These are phyloP conservation scores for Dissostichus mawsoni DNA, from an alignment of 2,113 vertebrate species.

Conservation along the genomic window DNA sequence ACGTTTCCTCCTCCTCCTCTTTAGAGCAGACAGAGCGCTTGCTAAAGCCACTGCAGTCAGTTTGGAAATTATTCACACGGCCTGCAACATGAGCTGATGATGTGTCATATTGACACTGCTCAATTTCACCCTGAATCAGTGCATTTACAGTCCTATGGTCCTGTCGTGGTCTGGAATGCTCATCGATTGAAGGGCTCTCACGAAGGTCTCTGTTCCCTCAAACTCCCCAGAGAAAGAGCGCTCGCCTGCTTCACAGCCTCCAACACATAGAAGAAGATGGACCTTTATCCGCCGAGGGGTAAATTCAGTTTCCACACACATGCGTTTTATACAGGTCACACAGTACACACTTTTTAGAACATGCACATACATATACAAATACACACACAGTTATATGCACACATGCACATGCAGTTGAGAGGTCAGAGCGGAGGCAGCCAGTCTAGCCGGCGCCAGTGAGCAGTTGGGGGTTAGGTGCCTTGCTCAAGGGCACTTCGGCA, in stretches of 20 bases:
- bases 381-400: no score
- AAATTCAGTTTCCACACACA: no score
- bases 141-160: slow-evolving; percentile 10
- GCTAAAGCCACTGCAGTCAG: not conserved
- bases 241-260: slow-evolving; percentile 41
- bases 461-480: no score
- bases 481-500: no score
- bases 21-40: not conserved
- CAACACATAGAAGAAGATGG: not conserved
- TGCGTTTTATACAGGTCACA: no score
- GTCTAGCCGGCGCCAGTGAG: no score
- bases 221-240: slow-evolving; percentile 40
- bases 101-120: slow-evolving; percentile 5
- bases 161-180: slow-evolving; percentile 47
- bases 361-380: no score
- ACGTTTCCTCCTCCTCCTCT: not conserved
- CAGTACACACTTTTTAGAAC: no score
- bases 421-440: no score
- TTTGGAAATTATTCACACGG: slow-evolving; percentile 15
- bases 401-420: no score
- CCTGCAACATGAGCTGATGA: slow-evolving; percentile 21
- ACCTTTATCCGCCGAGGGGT: no score
- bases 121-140: not conserved
- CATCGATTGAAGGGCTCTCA: slow-evolving; percentile 37
- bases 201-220: slow-evolving; percentile 37